Percentiles rank a stretch among this genome's conserved stretches.
Conservation (phyloP, 2,888 invertebrate genomes). For the Branchellion lobata region DNA sequence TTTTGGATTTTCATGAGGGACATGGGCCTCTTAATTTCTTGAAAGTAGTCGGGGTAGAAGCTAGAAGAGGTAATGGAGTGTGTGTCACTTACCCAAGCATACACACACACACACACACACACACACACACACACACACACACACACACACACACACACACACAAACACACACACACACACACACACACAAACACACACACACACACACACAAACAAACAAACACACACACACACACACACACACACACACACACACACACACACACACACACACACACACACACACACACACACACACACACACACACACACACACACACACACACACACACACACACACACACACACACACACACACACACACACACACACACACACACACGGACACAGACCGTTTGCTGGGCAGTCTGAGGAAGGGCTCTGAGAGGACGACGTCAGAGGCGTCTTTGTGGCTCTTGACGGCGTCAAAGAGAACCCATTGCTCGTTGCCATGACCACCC, state of each 20-base stretch:
- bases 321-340: conserved; percentile 35
- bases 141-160: conserved; percentile 27
- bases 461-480: conserved; percentile 85
- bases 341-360: conserved; percentile 25
- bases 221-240: conserved; percentile 26
- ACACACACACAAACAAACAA: conserved; percentile 8
- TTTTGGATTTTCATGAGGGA: conserved; percentile 82
- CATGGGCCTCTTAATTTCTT: conserved; percentile 91
- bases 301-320: conserved; percentile 19
- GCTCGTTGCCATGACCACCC: conserved; percentile 62
- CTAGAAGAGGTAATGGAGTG: conserved; percentile 62
- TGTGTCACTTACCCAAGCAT: neutral
- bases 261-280: conserved; percentile 29
- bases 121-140: conserved; percentile 27
- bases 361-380: conserved; percentile 18
- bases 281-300: conserved; percentile 28
- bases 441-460: conserved; percentile 66
- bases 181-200: conserved; percentile 36
- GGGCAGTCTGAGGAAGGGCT: conserved; percentile 89
- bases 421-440: conserved; percentile 77
- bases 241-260: neutral
- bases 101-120: conserved; percentile 7
- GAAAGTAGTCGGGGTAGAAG: conserved; percentile 94
- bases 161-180: conserved; percentile 19
- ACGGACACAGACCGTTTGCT: conserved; percentile 65